phyloP scores from a whole-genome alignment of 2,888 invertebrate genomes.

The Pyrrhosoma nymphula region DNA sequence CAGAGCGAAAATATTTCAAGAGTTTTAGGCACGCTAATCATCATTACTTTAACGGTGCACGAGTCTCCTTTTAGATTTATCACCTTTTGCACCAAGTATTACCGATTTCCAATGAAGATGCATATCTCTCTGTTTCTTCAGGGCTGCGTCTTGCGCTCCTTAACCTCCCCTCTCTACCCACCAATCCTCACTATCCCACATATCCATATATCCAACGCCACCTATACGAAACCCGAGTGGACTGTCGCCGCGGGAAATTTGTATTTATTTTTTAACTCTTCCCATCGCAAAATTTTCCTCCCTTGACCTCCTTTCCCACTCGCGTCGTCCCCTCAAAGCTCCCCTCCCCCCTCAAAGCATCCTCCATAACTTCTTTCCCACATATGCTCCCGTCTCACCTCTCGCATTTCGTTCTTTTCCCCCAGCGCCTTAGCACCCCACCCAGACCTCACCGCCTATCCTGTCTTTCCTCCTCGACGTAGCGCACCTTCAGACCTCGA shows the following conservation, averaged over 20 bases:
- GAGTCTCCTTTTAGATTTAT: not conserved
- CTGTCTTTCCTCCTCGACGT: not conserved
- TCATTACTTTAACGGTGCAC: not conserved
- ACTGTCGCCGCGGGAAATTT: not conserved
- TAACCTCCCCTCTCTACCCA: not conserved
- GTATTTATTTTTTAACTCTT: not conserved
- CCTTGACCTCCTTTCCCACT: constrained; percentile 15
- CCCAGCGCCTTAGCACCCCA: not conserved
- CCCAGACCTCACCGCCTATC: not conserved
- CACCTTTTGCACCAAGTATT: not conserved
- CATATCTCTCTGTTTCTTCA: not conserved
- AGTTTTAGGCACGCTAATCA: constrained; percentile 8
- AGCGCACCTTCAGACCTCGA: not conserved
- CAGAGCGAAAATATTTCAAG: not conserved
- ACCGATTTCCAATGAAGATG: constrained; percentile 11
- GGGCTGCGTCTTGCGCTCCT: not conserved
- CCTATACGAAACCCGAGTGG: not conserved
- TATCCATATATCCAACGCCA: not conserved
- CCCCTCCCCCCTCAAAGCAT: not conserved
- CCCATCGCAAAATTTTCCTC: not conserved
- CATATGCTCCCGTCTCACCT: not conserved
- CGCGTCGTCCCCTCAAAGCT: not conserved
- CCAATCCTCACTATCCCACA: not conserved
- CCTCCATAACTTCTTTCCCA: not conserved
- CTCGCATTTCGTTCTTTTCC: not conserved